Evolutionary conservation across 2,113 vertebrate genomes (phyloP), one percentile per base, ranked within the genome.

Genomic region (Dasyprocta punctata): DNA sequence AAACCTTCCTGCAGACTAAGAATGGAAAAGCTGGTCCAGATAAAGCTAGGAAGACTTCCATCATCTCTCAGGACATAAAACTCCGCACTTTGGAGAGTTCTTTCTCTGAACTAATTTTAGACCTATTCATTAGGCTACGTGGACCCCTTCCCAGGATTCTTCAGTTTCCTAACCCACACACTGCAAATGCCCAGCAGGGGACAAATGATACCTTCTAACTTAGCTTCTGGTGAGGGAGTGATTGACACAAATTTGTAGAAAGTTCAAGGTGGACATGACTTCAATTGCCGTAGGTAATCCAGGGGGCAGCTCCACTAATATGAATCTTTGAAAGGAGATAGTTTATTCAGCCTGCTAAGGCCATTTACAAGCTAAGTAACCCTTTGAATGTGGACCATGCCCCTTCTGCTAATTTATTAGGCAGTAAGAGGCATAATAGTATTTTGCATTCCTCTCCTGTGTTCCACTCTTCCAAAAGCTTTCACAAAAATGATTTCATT

Each of bases 401-500:
- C n/a, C 52, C 85, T 85, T 93, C 26, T 56, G 36, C 67, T 85
- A 89, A 90, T 38, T 81, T 63, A 71, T 9, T 56, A 13, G 41
- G 58, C 44, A 47, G 87, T 87, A 95, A 90, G 36, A 84, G 33
- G 11, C 60, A 30, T 26, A 61, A 63, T 6, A 56, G 28, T 56
- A 88, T 10, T 86, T 80, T 89, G 41, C 22, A 86, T 89, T 89
- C 41, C 16, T 86, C 7, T 30, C 8, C 52, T 81, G 20, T 13
- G 17, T 67, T 58, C 36, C 54, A 3, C 7, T 67, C 38, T 67
- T 41, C 60, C 52, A 77, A 90, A 5, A 81, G 11, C 38, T 81
- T 92, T 71, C 26, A 84, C 20, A 87, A 61, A 84, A 93, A 84
- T 71, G 60, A 87, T 69, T 94, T 94, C 22, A 58, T 91, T 97